Percentiles rank a stretch among this genome's conserved stretches.
Conservation (phyloP, 1,140 invertebrate genomes). For the Drosophila tsacasi region DNA sequence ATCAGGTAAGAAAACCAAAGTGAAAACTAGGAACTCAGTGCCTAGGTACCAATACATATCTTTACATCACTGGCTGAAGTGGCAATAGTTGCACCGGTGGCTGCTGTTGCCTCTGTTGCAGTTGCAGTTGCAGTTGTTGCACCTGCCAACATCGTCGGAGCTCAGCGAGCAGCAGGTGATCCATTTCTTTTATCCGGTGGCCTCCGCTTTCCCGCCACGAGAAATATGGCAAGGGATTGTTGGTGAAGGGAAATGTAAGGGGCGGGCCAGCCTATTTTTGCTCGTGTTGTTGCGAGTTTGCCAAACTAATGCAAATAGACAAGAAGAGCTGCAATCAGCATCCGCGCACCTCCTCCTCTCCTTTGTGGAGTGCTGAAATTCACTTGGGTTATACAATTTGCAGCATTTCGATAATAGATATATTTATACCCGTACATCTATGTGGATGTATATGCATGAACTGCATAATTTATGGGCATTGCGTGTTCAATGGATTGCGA, state of each 20-base stretch:
- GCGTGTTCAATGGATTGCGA: constrained; percentile 82
- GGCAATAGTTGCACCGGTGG: constrained; percentile 17
- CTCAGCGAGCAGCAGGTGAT: constrained; percentile 75
- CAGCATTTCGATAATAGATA: constrained; percentile 77
- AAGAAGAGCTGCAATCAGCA: constrained; percentile 60
- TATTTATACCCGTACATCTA: constrained; percentile 47
- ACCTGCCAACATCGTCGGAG: constrained; percentile 67
- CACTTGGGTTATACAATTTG: constrained; percentile 68
- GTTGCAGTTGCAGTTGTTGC: constrained; percentile 62
- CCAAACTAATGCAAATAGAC: constrained; percentile 80
- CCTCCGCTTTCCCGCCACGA: constrained; percentile 41
- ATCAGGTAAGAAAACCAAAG: neutral
- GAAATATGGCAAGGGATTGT: constrained; percentile 29
- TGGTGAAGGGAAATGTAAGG: constrained; percentile 30
- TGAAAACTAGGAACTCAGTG: neutral
- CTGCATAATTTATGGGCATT: constrained; percentile 82
- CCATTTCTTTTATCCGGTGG: constrained; percentile 83
- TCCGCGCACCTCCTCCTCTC: neutral
- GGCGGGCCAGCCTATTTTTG: constrained; percentile 63
- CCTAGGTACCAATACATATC: neutral
- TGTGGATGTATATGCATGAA: constrained; percentile 65
- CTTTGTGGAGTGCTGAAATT: constrained; percentile 48
- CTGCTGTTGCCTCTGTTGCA: constrained; percentile 10
- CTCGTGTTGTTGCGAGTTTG: constrained; percentile 52
- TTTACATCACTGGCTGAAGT: constrained; percentile 17